phyloP scores from a whole-genome alignment of 2,797 vertebrate genomes.

The Tenualosa ilisha region DNA sequence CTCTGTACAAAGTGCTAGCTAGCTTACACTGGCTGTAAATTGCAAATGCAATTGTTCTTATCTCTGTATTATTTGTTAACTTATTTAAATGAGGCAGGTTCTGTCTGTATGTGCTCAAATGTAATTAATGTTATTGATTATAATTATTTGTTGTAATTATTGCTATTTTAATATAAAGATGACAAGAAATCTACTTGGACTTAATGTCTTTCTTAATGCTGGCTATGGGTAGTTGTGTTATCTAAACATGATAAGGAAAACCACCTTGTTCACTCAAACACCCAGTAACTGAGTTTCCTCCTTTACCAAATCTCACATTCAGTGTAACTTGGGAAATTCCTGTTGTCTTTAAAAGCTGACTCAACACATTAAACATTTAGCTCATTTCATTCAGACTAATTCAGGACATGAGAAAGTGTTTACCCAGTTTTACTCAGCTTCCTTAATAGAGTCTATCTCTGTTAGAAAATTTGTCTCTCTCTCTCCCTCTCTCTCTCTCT shows the following conservation, averaged over 20 bases:
- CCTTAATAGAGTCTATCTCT: neutral
- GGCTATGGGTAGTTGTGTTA: neutral
- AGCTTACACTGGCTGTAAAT: constrained; percentile 41
- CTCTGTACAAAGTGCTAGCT: constrained; percentile 25
- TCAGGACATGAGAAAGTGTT: constrained; percentile 3
- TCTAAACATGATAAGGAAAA: neutral
- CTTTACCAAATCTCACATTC: neutral
- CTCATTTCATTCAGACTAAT: neutral
- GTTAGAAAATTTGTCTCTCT: neutral
- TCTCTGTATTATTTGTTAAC: constrained; percentile 64
- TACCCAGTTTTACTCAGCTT: constrained; percentile 23
- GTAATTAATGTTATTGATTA: constrained; percentile 71
- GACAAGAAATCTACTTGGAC: constrained; percentile 43
- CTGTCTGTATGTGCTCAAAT: constrained; percentile 63
- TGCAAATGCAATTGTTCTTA: constrained; percentile 47
- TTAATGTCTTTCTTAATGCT: neutral
- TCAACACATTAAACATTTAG: neutral
- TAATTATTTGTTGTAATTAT: constrained; percentile 75
- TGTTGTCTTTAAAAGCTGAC: neutral
- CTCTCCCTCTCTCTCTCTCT: neutral
- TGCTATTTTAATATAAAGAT: constrained; percentile 80
- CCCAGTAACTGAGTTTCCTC: neutral
- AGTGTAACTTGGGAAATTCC: neutral
- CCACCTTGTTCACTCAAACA: neutral
- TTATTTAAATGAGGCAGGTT: constrained; percentile 72